Percentiles rank a stretch among this genome's conserved stretches.
phyloP scores from a whole-genome alignment of 2,888 invertebrate genomes.

The Latrodectus elegans region DNA sequence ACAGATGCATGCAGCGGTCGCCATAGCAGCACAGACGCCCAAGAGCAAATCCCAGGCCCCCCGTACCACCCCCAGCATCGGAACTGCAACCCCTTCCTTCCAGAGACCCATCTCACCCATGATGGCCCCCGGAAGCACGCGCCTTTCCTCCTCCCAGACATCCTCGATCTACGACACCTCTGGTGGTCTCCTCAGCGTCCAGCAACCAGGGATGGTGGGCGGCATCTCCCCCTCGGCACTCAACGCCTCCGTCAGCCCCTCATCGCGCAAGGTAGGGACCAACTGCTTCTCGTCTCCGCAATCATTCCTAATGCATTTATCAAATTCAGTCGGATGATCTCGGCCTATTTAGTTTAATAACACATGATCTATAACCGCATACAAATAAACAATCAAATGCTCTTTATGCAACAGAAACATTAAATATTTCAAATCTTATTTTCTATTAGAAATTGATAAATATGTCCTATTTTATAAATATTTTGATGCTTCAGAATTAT shows the following conservation, averaged over 20 bases:
- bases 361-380: too few relatives aligned
- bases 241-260: constrained; percentile 40
- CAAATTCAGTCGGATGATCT: too few relatives aligned
- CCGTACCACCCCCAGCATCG: constrained; percentile 23
- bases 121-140: constrained; percentile 19
- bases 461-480: too few relatives aligned
- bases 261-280: background rate
- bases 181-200: constrained; percentile 17
- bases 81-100: constrained; percentile 29
- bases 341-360: too few relatives aligned
- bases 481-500: too few relatives aligned
- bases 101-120: constrained; percentile 66
- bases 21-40: constrained; percentile 70
- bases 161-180: constrained; percentile 19
- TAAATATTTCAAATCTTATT: too few relatives aligned
- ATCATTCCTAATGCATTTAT: background rate
- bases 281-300: background rate
- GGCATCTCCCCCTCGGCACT: constrained; percentile 7
- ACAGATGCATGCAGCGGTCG: constrained; percentile 70
- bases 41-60: constrained; percentile 63
- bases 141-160: background rate
- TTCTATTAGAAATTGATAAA: too few relatives aligned
- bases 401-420: too few relatives aligned
- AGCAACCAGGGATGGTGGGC: constrained; percentile 22
- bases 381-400: too few relatives aligned